A percentile compares a stretch with the other conserved stretches of the same genome.
phyloP scores from a whole-genome alignment of 1,140 invertebrate species.

The Drosophila tristis region DNA sequence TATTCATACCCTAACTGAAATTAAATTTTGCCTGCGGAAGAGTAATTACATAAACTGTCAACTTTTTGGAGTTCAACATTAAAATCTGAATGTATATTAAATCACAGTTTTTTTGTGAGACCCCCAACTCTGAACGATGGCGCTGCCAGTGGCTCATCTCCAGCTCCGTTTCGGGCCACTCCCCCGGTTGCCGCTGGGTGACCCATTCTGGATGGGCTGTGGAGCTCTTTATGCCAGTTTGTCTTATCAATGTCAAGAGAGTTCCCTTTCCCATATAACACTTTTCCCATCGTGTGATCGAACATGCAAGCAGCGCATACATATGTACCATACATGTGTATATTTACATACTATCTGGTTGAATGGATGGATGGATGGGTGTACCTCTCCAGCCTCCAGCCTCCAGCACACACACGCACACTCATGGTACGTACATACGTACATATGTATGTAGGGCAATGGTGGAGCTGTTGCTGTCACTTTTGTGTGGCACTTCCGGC shows the following conservation, averaged over 20 bases:
- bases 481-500: conserved; percentile 45
- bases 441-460: conserved; percentile 30
- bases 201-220: conserved; percentile 13
- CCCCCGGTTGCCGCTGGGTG: not conserved
- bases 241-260: conserved; percentile 38
- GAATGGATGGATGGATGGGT: too few species aligned
- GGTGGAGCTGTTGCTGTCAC: conserved; percentile 25
- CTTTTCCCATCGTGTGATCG: conserved; percentile 51
- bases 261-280: conserved; percentile 58
- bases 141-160: too few species aligned
- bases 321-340: not conserved
- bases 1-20: too few species aligned
- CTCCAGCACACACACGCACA: too few species aligned
- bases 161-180: too few species aligned
- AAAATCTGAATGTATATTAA: too few species aligned
- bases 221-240: conserved; percentile 33
- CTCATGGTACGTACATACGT: not conserved
- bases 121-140: too few species aligned
- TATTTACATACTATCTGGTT: not conserved
- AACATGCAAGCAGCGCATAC: conserved; percentile 16
- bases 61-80: too few species aligned
- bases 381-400: too few species aligned
- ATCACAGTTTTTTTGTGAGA: too few species aligned
- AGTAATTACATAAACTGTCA: too few species aligned
- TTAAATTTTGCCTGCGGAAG: too few species aligned